These are phyloP conservation scores for Drosophila jambulina DNA, from an alignment of 1,140 invertebrate species.

Conservation along the genomic window DNA sequence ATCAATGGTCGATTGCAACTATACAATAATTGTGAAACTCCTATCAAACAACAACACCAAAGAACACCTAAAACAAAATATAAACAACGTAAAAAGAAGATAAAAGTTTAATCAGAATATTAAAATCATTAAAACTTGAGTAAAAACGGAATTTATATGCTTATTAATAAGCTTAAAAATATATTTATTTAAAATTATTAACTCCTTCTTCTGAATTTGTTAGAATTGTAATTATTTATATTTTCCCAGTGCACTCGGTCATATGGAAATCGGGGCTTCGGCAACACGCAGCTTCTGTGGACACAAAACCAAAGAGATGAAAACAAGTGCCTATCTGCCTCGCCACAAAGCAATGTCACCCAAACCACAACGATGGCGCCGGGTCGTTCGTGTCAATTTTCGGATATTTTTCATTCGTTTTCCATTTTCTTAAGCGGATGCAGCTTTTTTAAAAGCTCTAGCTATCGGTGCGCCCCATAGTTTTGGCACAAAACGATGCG, in stretches of 20 bases:
- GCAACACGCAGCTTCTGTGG: conserved; percentile 62
- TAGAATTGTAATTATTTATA: neutral
- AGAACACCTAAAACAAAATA: conserved; percentile 3
- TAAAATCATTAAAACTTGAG: neutral
- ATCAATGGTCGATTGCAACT: conserved; percentile 20
- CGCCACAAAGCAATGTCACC: conserved; percentile 70
- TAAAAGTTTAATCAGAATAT: no score
- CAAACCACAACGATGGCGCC: conserved; percentile 33
- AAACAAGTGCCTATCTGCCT: conserved; percentile 29
- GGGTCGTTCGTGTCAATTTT: conserved; percentile 55
- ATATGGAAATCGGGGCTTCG: conserved; percentile 51
- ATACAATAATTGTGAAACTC: conserved; percentile 35
- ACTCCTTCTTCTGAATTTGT: no score
- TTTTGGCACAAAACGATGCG: conserved; percentile 46
- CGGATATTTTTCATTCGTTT: conserved; percentile 44
- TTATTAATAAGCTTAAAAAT: neutral
- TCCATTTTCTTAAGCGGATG: conserved; percentile 44
- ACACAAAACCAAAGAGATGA: conserved; percentile 30
- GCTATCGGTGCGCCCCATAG: conserved; percentile 10
- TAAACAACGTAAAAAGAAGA: neutral
- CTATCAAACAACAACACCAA: conserved; percentile 8
- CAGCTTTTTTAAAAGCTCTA: conserved; percentile 46
- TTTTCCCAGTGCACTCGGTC: conserved; percentile 26
- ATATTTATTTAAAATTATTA: neutral
- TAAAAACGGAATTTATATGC: neutral